These are phyloP conservation scores for Poeciliopsis prolifica DNA, from an alignment of 2,113 vertebrate species.

Conservation along the genomic window DNA sequence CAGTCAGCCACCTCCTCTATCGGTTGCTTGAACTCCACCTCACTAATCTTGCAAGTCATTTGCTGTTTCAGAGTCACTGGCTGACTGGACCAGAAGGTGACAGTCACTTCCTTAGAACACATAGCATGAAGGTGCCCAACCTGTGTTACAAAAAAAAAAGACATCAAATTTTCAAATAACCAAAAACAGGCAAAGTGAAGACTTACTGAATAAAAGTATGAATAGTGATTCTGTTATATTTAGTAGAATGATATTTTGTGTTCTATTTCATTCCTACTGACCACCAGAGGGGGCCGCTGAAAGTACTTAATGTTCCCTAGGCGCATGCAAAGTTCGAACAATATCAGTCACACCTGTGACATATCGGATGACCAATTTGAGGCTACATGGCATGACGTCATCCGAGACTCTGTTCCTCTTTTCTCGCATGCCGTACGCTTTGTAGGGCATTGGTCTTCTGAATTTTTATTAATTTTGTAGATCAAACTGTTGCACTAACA, in stretches of 20 bases:
- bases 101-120: constrained; percentile 84
- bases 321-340: too few species aligned
- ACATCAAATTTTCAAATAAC: neutral
- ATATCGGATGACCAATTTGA: too few species aligned
- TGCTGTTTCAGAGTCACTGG: constrained; percentile 69
- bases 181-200: neutral
- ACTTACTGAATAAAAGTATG: neutral
- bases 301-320: too few species aligned
- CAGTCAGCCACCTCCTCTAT: constrained; percentile 85
- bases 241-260: neutral
- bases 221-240: neutral
- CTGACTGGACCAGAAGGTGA: constrained; percentile 80
- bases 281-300: too few species aligned
- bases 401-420: too few species aligned
- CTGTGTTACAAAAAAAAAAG: constrained; percentile 53
- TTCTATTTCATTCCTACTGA: too few species aligned
- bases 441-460: too few species aligned
- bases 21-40: constrained; percentile 80
- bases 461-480: too few species aligned
- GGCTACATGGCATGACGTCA: too few species aligned
- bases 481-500: too few species aligned
- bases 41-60: constrained; percentile 81
- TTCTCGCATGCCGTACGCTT: too few species aligned
- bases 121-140: constrained; percentile 89
- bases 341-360: too few species aligned